phyloP scores from a whole-genome alignment of 1,140 invertebrate genomes.

The Trigoniulus corallinus region DNA sequence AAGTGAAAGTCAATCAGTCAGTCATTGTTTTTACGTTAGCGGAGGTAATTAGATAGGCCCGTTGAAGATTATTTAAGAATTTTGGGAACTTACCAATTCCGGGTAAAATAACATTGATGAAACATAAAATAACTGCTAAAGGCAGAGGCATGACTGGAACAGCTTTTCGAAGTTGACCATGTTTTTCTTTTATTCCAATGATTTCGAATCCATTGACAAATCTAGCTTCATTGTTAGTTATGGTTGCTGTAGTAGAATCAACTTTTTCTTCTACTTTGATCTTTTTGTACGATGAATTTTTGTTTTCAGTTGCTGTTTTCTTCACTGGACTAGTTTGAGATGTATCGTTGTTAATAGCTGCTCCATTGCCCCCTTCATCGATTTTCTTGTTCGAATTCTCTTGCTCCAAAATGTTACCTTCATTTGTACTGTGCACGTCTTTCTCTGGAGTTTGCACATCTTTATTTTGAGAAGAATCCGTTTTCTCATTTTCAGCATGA shows the following conservation, averaged over 20 bases:
- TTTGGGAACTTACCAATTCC: conserved; percentile 28
- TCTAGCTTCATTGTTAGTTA: no score
- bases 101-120: conserved; percentile 31
- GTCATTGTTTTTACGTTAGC: no score
- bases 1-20: no score
- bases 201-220: conserved; percentile 20
- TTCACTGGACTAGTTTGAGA: not conserved
- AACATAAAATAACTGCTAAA: conserved; percentile 28
- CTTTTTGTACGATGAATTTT: not conserved
- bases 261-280: not conserved
- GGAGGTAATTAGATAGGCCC: no score
- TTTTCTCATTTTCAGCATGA: no score
- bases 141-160: conserved; percentile 32
- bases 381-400: not conserved
- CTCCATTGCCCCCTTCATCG: not conserved
- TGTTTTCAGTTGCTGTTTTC: no score
- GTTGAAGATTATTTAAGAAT: no score
- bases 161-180: conserved; percentile 31
- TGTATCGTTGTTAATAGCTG: not conserved
- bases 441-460: no score
- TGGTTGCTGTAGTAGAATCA: no score
- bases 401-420: not conserved
- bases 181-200: conserved; percentile 27
- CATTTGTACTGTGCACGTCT: no score
- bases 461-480: no score